phyloP scores from a whole-genome alignment of 2,888 invertebrate genomes.

The Ornithoptera priamus region DNA sequence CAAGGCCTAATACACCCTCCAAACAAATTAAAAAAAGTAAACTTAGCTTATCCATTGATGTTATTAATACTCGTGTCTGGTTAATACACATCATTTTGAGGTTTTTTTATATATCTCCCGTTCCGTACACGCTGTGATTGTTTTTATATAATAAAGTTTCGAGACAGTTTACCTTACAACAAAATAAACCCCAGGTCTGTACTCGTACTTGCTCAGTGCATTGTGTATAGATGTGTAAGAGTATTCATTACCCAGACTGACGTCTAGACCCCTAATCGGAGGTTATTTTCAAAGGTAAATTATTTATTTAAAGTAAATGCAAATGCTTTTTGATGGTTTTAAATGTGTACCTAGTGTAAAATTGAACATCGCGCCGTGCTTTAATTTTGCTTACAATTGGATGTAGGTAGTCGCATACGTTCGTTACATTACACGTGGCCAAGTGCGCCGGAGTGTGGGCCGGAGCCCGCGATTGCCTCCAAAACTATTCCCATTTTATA shows the following conservation, averaged over 20 bases:
- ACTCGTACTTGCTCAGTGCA: constrained; percentile 8
- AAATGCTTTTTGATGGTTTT: constrained; percentile 19
- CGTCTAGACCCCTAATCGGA: constrained; percentile 40
- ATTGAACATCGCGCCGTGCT: constrained; percentile 25
- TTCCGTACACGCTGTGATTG: constrained; percentile 1
- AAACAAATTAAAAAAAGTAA: constrained; percentile 24
- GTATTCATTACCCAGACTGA: constrained; percentile 23
- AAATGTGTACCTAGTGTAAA: constrained; percentile 23
- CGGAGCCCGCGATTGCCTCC: constrained; percentile 30
- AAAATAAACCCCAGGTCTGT: constrained; percentile 5
- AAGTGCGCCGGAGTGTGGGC: constrained; percentile 13
- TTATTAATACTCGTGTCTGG: constrained; percentile 31
- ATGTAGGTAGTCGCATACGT: constrained; percentile 13
- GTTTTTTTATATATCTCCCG: constrained; percentile 17
- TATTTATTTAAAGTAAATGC: constrained; percentile 25
- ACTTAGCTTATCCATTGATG: constrained; percentile 27
- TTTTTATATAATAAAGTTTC: constrained; percentile 12
- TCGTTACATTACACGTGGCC: constrained; percentile 31
- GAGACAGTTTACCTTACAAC: constrained; percentile 12
- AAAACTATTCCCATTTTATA: constrained; percentile 36
- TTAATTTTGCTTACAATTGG: constrained; percentile 15
- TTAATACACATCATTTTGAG: constrained; percentile 28
- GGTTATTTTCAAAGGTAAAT: constrained; percentile 33
- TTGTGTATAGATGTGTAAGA: neutral
- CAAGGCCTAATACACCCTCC: constrained; percentile 5